Evolutionary conservation across 2,113 vertebrate species (phyloP).

Genomic region (Cyanoderma ruficeps): DNA sequence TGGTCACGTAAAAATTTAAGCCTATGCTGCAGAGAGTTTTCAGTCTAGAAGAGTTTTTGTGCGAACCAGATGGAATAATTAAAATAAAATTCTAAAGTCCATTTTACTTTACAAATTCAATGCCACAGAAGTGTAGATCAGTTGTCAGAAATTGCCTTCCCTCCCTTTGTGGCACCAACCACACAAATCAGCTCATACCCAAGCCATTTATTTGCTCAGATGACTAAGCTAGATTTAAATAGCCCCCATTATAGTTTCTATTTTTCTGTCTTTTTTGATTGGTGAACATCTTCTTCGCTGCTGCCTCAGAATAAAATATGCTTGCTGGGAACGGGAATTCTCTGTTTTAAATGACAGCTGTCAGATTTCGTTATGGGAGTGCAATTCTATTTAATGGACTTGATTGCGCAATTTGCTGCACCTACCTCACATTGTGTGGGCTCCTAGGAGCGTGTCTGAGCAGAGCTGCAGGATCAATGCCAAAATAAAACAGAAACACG

Average conservation of each 20-base stretch:
- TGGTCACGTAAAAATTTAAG: background rate
- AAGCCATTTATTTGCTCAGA: background rate
- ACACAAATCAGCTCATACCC: background rate
- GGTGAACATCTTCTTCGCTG: background rate
- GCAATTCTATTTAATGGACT: slow-evolving; percentile 31
- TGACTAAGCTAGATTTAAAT: slow-evolving; percentile 7
- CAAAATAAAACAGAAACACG: background rate
- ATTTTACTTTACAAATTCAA: background rate
- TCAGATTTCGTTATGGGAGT: slow-evolving; percentile 38
- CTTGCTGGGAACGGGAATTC: background rate
- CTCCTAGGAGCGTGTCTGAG: background rate
- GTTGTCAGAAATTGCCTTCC: background rate
- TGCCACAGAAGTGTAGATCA: background rate
- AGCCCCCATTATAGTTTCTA: background rate
- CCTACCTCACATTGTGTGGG: slow-evolving; percentile 28
- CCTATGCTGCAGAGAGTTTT: background rate
- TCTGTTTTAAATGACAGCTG: slow-evolving; percentile 46
- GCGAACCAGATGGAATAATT: slow-evolving; percentile 19
- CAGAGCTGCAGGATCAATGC: background rate
- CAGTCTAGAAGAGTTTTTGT: background rate
- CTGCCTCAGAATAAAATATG: background rate
- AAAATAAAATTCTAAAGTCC: background rate
- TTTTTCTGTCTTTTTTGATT: background rate
- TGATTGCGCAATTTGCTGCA: slow-evolving; percentile 40
- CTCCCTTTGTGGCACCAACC: background rate